Evolutionary conservation across 2,888 invertebrate genomes (phyloP), one percentile per base, ranked within the genome.

Genomic region (Anarsia innoxiella): DNA sequence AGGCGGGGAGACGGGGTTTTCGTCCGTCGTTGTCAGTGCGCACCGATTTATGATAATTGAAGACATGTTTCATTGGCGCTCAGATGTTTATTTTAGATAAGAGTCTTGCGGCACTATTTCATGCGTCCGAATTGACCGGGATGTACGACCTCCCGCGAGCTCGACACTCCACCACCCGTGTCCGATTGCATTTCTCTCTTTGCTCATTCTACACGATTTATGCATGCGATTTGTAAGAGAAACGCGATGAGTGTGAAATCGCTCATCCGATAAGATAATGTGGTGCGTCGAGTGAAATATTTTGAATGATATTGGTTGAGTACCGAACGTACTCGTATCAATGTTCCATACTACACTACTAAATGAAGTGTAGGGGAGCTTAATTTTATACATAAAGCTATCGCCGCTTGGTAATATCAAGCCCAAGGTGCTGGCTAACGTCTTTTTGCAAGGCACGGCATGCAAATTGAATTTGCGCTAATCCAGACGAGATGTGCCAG

Each of bases 81-180:
- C 75, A 67, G 82, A 84, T 83, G 80, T 83, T 84, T 84, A 83
- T 83, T 84, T 83, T 83, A 83, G 84, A 83, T 84, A 83, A 80
- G 69, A 67, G 51, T 66, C 70, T 68, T 68, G 65, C 68, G 71
- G 75, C 70, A 79, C 78, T 83, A 80, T 83, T 82, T 84, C 77
- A 83, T 77, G 64, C 67, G 74, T 69, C 75, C 69, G 76, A 82
- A 77, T 76, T 72, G 75, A 68, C 59, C 62, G 62, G 66, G 69
- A 71, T 59, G 63, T 53, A 67, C 77, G 80, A 82, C 83, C 82
- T 73, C 79, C 80, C 73, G 76, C 67, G 58, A 63, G 66, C 66
- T 51, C 39, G 50, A 51, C 51, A 49, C 56, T 44, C 48, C 54
- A 56, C 49, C 56, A 45, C 37, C 65, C 67, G 68, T 68, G 68